phyloP scores from a whole-genome alignment of 2,113 vertebrate species.

The Mobula birostris region DNA sequence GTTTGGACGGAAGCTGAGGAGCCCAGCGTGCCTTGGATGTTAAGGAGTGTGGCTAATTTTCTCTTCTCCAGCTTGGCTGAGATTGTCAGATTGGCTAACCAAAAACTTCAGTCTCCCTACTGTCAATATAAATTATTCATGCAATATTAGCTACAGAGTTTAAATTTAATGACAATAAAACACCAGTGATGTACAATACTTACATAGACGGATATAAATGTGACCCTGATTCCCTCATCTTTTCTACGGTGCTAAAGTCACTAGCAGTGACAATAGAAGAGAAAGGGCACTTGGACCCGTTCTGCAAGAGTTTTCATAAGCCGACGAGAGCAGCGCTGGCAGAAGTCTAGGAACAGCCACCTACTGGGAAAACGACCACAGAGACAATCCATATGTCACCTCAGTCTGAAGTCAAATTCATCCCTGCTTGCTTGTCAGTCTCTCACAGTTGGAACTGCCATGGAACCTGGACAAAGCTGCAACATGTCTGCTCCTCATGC shows the following conservation, averaged over 20 bases:
- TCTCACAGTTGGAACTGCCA: not conserved
- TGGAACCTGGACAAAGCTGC: not conserved
- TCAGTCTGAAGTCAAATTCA: slow-evolving; percentile 5
- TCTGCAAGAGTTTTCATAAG: not conserved
- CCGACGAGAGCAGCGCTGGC: not conserved
- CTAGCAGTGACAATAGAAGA: not conserved
- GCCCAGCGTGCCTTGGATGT: too few relatives aligned
- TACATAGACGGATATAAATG: too few relatives aligned
- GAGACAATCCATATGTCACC: not conserved
- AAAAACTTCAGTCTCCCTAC: not conserved
- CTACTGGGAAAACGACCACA: not conserved
- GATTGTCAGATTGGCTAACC: not conserved
- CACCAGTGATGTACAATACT: not conserved
- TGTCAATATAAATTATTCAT: not conserved
- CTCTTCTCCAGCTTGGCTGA: too few relatives aligned
- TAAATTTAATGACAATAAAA: not conserved
- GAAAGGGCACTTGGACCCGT: not conserved
- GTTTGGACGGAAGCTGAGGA: too few relatives aligned
- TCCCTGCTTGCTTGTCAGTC: not conserved
- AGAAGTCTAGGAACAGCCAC: not conserved
- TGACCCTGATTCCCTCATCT: not conserved
- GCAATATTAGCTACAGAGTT: not conserved
- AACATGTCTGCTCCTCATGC: not conserved
- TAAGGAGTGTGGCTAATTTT: too few relatives aligned
- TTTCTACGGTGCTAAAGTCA: not conserved